A percentile compares a stretch with the other conserved stretches of the same genome.
Evolutionary conservation across 2,888 invertebrate genomes (phyloP).

Genomic region (Selenia dentaria): DNA sequence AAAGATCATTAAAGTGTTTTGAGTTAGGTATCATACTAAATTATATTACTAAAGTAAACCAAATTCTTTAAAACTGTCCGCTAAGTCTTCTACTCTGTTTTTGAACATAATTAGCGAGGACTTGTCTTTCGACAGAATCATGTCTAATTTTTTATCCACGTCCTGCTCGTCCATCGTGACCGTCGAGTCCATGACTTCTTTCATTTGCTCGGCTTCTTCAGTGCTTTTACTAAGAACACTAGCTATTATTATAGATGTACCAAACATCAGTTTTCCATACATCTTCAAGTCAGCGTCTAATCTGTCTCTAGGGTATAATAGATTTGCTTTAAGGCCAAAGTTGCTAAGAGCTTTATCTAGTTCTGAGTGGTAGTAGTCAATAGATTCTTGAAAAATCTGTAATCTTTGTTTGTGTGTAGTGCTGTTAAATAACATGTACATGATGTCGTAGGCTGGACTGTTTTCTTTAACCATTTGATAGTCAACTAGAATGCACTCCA

Average conservation of each 20-base stretch:
- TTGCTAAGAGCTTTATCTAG: slow-evolving; percentile 39
- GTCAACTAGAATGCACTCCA: slow-evolving; percentile 48
- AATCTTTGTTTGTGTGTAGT: slow-evolving; percentile 44
- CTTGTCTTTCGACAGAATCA: neutral
- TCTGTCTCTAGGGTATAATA: slow-evolving; percentile 42
- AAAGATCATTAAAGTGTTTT: no score
- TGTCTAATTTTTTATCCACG: neutral
- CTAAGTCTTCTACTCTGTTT: slow-evolving; percentile 15
- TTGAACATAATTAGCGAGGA: slow-evolving; percentile 5
- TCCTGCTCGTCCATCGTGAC: neutral
- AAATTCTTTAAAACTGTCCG: slow-evolving; percentile 23
- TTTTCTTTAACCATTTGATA: slow-evolving; percentile 46
- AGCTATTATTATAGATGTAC: slow-evolving; percentile 25
- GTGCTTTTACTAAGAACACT: slow-evolving; percentile 33
- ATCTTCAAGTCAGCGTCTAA: slow-evolving; percentile 44
- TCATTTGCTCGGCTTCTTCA: slow-evolving; percentile 34
- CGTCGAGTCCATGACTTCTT: slow-evolving; percentile 4
- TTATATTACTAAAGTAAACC: slow-evolving; percentile 13
- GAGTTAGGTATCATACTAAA: no score
- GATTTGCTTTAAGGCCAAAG: slow-evolving; percentile 39
- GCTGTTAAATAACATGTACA: slow-evolving; percentile 50
- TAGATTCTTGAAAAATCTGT: slow-evolving; percentile 37
- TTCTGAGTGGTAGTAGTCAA: slow-evolving; percentile 38
- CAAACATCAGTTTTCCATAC: slow-evolving; percentile 37
- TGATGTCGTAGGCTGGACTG: slow-evolving; percentile 45